phyloP scores from a whole-genome alignment of 2,113 vertebrate genomes.

The Melanotaenia duboulayi region DNA sequence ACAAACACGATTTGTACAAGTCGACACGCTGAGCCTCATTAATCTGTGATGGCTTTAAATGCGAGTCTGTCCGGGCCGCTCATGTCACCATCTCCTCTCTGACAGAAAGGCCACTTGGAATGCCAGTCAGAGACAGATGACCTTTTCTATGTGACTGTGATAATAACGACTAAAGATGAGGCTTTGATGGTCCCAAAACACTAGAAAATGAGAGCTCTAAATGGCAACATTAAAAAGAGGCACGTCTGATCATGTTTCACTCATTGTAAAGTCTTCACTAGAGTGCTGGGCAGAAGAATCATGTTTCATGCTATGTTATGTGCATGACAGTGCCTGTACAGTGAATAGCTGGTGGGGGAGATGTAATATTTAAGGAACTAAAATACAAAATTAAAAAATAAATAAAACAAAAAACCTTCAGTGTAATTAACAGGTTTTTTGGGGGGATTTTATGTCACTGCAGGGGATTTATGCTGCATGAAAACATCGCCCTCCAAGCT shows the following conservation, averaged over 20 bases:
- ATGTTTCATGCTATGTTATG: constrained; percentile 26
- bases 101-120: constrained; percentile 73
- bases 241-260: constrained; percentile 55
- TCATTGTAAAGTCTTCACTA: constrained; percentile 45
- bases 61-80: constrained; percentile 47
- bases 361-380: constrained; percentile 34
- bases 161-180: constrained; percentile 65
- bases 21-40: constrained; percentile 57
- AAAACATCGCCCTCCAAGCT: constrained; percentile 41
- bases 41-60: constrained; percentile 62
- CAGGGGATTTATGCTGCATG: constrained; percentile 39
- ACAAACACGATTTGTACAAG: constrained; percentile 58
- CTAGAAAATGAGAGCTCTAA: constrained; percentile 46
- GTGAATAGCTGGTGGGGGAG: constrained; percentile 20
- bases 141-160: constrained; percentile 75
- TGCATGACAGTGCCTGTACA: constrained; percentile 4
- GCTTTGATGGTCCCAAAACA: constrained; percentile 54
- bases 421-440: constrained; percentile 38
- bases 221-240: constrained; percentile 59
- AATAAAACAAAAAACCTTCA: constrained; percentile 14
- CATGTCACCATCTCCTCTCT: constrained; percentile 56
- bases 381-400: constrained; percentile 1
- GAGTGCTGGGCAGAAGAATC: constrained; percentile 34
- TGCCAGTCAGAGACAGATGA: constrained; percentile 73
- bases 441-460: constrained; percentile 40